These are phyloP conservation scores for Altica lythri DNA, from an alignment of 2,888 invertebrate genomes.

Conservation along the genomic window DNA sequence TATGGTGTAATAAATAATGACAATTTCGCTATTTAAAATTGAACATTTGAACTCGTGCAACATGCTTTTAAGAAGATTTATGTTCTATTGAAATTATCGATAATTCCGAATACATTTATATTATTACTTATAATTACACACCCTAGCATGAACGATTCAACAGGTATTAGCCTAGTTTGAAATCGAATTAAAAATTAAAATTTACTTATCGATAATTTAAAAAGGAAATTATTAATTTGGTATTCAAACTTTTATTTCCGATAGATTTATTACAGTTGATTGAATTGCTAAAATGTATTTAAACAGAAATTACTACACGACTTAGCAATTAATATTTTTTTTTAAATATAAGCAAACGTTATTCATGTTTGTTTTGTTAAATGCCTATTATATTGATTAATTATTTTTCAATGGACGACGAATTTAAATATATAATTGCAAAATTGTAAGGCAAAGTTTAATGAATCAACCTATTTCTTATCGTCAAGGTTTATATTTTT, in stretches of 20 bases:
- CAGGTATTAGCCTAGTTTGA: neutral
- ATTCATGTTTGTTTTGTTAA: conserved; percentile 13
- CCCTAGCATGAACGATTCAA: conserved; percentile 2
- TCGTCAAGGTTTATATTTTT: conserved; percentile 11
- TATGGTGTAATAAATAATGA: neutral
- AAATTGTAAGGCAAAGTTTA: conserved; percentile 18
- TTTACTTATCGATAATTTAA: too few relatives aligned
- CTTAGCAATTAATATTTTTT: conserved; percentile 12
- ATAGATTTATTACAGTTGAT: neutral
- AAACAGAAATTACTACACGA: conserved; percentile 4
- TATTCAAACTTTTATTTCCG: neutral
- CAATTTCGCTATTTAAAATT: neutral
- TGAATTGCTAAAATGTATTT: conserved; percentile 3
- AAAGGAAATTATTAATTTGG: neutral
- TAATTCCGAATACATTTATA: neutral
- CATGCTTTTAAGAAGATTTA: neutral
- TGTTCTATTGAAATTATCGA: conserved; percentile 1
- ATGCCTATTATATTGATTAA: conserved; percentile 14
- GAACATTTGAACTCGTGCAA: neutral
- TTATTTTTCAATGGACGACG: conserved; percentile 7
- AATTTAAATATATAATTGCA: conserved; percentile 18
- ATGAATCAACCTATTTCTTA: conserved; percentile 16
- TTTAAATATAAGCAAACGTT: conserved; percentile 9
- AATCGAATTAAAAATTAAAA: too few relatives aligned
- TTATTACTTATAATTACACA: neutral